Conservation (phyloP, 2,113 vertebrate species). For the Elanoides forficatus region DNA sequence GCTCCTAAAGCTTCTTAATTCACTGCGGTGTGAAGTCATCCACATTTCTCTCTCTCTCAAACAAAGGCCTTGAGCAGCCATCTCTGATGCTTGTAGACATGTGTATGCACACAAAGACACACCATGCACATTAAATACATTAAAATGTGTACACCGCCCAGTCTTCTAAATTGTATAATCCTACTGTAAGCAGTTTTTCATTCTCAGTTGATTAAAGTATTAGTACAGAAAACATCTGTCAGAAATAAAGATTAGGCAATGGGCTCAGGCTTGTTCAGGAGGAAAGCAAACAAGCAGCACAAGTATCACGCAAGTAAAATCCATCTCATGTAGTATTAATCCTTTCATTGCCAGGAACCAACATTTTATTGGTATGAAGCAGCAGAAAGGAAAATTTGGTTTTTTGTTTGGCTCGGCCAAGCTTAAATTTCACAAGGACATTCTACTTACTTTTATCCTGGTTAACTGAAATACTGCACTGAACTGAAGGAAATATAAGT, state of each 20-base stretch:
- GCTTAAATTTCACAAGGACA: not conserved
- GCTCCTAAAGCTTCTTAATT: not conserved
- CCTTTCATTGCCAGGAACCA: not conserved
- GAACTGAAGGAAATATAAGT: not conserved
- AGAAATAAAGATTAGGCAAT: conserved; percentile 48
- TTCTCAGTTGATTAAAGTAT: conserved; percentile 48
- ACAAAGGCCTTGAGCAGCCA: not conserved
- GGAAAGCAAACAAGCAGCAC: conserved; percentile 17
- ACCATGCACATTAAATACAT: not conserved
- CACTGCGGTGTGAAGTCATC: not conserved
- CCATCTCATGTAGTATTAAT: not conserved
- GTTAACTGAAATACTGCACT: not conserved
- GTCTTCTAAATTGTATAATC: not conserved
- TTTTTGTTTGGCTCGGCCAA: not conserved
- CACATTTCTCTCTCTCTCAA: not conserved
- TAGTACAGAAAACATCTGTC: conserved; percentile 58
- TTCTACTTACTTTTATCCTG: not conserved
- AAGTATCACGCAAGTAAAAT: not conserved
- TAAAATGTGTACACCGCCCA: not conserved
- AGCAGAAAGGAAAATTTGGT: not conserved
- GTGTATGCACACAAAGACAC: not conserved
- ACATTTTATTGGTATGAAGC: not conserved
- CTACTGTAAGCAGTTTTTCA: conserved; percentile 8
- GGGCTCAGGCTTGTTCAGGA: not conserved
- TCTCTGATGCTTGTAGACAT: fast-evolving